Base-by-base conservation (phyloP, 2,888 invertebrate genomes). In the Microctonus brassicae region DNA sequence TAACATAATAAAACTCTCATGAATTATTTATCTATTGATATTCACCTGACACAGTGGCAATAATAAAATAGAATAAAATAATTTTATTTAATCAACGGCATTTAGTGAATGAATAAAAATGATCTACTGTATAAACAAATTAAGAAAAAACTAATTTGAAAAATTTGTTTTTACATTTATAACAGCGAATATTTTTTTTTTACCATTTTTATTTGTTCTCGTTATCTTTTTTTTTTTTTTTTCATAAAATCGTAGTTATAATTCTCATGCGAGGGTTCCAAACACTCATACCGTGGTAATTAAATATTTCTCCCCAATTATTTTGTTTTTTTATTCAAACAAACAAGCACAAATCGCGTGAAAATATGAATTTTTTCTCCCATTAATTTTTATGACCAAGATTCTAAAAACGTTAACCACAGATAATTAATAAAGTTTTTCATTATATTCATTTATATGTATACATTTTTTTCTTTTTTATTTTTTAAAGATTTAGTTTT, bases 401-500 rank as follows among this genome's bases (percentile, higher is more conserved):
- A 58, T n/a, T 34, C 29, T 58, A 26, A 29, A 33, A 20, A 34
- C 33, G 29, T 20, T 58, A 13, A 33, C 33, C 58, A 33, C 20
- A 1, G 33, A 33, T 58, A 58, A 34, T 33, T 33, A 58, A 58
- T 58, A 58, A 58, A 58, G 34, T 58, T 72, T 73, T 68, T 73
- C 71, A 66, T 66, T 76, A 72, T 62, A 70, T 72, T 55, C 61
- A 53, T 63, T 52, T 55, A 77, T 80, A 36, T 81, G 80, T 76
- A 74, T 78, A 75, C 73, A 58, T 61, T 60, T 79, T 77, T n/a
- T n/a, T n/a, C n/a, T n/a, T n/a, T n/a, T n/a, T n/a, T n/a, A n/a
- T 81, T 76, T 75, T 64, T 61, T 73, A 69, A 73, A 76, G 77
- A 73, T 58, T 78, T 76, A 69, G 75, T 73, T 74, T 77, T 72